Base-by-base conservation (phyloP, 2,113 vertebrate genomes). In the Brachypteracias leptosomus region DNA sequence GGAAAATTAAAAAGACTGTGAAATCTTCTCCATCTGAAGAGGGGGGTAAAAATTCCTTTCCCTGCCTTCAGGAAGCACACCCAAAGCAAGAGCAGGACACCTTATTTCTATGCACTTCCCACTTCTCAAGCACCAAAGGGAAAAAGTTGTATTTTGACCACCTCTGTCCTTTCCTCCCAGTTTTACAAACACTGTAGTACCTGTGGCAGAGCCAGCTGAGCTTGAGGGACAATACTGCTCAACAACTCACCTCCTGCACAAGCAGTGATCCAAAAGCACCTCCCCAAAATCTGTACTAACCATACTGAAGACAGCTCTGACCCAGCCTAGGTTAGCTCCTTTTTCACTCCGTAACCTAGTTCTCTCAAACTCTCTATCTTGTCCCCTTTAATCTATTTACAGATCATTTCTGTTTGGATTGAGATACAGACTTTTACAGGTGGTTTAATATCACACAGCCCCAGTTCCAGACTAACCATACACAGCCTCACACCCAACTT, bases 151-250 rank as follows among this genome's bases (percentile, higher is more conserved):
- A 68, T 75, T 63, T 78, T 40, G 24, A 38, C 21, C 15, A 46
- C 3, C 35, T 40, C 9, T 1, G 0, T 47, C 24, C 79, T 72
- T 47, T 75, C 40, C 24, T 85, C 22, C 22, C 11, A 24, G 8
- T 20, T 7, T 6, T 10, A 58, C 14, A 72, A 95, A 85, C 29
- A 12, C 10, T 33, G 13, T 13, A 35, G 59, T 13, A 58, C n/a
- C 51, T 24, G 55, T 33, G 25, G 33, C 67, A 83, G 70, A 40
- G 7, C 4, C 31, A 47, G 54, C 24, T 44, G 49, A 70, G 49
- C 44, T 24, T 1, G 0, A 6, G 26, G 26, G 5, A 7, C 42
- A 62, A 58, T 0, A 12, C 42, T 42, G 63, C 42, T 46, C 42
- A 40, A 25, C 54, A 70, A 38, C 68, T 66, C 40, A 28, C 8